Base-by-base conservation (phyloP, 64 coral and sea anemone genomes). In the Porites lutea region DNA sequence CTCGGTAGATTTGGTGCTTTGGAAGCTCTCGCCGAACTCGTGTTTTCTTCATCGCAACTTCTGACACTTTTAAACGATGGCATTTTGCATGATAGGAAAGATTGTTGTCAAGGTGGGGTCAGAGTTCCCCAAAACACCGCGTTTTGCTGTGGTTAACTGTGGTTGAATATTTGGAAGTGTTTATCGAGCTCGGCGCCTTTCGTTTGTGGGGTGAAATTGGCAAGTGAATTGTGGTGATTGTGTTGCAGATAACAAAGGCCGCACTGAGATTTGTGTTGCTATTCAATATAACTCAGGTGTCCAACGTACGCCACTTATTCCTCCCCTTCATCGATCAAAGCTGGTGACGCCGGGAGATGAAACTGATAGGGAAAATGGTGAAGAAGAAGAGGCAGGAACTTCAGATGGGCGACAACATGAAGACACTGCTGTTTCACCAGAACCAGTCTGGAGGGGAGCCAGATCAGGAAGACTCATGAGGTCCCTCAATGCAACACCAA, bases 1-100 rank as follows among this genome's bases (percentile, higher is more conserved):
- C 94, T 94, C 5, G 97, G 97, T 12, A 84, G 97, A 22, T 96
- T 99, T 88, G 97, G 94, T 8, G 88, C 97, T 6, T 99, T 94
- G 0, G 94, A 99, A 66, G 88, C 88, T 2, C 50, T 99, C 14
- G 88, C 94, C 4, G 97, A 99, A 80, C 73, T 99, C 0, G 52
- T 99, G 6, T 99, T 91, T 79, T 93, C 94, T 27, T 83, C 94
- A 3, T 99, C 97, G 37, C 94, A 99, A 67, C 58, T 99, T 85
- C 83, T 99, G 18, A 82, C 94, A 2, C 74, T 99, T 22, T 82
- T 99, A 52, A 94, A 99, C 72, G 97, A 99, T 80, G 88, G 91
- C 71, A 95, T 99, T 61, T 96, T 96, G 69, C 88, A 91, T 65
- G 71, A 93, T 15, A 88, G 89, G 22, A 94, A 88, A 59, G 84